phyloP scores from a whole-genome alignment of 2,797 vertebrate species.

The Geotria australis region DNA sequence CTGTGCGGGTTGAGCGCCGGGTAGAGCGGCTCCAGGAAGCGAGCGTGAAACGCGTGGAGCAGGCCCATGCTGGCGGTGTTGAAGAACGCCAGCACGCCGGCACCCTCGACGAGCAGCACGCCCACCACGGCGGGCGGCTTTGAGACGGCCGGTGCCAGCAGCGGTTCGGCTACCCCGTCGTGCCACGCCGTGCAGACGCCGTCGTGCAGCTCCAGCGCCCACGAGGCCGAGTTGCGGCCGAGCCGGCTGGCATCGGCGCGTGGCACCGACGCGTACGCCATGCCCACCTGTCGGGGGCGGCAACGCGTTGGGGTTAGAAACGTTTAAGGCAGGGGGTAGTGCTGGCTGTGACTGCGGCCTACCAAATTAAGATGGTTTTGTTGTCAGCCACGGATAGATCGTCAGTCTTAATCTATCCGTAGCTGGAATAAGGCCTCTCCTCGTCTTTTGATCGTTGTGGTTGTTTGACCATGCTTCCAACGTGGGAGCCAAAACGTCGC shows the following conservation, averaged over 20 bases:
- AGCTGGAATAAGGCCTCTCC: too few species aligned
- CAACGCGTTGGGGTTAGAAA: too few species aligned
- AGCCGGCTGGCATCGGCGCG: not conserved
- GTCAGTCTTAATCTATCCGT: too few species aligned
- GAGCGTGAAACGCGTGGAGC: not conserved
- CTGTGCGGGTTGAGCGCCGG: not conserved
- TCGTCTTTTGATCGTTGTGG: too few species aligned
- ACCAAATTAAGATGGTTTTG: too few species aligned
- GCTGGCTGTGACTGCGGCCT: too few species aligned
- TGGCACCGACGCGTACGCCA: not conserved
- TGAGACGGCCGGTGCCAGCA: too few species aligned
- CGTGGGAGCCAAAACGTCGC: too few species aligned
- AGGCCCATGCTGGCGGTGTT: not conserved
- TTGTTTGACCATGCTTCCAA: too few species aligned
- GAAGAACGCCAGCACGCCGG: not conserved
- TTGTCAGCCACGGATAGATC: too few species aligned
- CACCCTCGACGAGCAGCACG: not conserved
- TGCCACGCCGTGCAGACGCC: not conserved
- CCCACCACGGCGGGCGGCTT: not conserved
- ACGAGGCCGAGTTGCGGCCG: not conserved
- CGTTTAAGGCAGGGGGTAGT: too few species aligned
- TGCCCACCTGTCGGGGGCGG: not conserved
- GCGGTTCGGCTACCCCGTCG: not conserved
- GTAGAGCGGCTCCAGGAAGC: not conserved
- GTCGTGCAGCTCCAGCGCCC: not conserved